phyloP scores from a whole-genome alignment of 2,113 vertebrate genomes.

The Sula dactylatra region DNA sequence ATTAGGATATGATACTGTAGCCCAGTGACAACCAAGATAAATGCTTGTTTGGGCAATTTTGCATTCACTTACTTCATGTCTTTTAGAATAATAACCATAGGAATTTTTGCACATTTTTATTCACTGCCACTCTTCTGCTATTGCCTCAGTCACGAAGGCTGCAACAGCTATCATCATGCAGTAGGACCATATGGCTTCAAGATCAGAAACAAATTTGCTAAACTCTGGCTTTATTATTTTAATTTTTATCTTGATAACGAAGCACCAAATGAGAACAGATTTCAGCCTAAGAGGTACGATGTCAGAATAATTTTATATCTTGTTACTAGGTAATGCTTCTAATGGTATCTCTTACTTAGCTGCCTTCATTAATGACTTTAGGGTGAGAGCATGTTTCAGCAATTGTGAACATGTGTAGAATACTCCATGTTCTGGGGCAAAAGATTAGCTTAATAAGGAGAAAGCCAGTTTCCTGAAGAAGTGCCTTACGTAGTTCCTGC shows the following conservation, averaged over 20 bases:
- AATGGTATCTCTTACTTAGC: conserved; percentile 21
- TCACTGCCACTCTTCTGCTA: neutral
- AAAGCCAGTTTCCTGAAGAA: conserved; percentile 37
- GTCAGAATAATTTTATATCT: conserved; percentile 30
- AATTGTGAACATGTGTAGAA: neutral
- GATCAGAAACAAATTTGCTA: conserved; percentile 1
- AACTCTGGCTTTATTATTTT: neutral
- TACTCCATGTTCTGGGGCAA: neutral
- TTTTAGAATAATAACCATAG: neutral
- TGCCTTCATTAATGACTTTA: neutral
- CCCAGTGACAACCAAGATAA: neutral
- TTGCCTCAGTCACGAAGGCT: neutral
- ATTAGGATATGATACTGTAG: neutral
- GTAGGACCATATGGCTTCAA: neutral
- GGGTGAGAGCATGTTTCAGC: conserved; percentile 9
- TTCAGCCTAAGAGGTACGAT: neutral
- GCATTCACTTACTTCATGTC: neutral
- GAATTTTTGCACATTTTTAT: neutral
- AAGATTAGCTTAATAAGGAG: conserved; percentile 32
- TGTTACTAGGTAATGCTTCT: conserved; percentile 31
- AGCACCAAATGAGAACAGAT: neutral
- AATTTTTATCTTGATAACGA: neutral
- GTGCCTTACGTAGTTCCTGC: neutral
- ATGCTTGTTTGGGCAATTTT: neutral
- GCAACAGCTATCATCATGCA: neutral